Evolutionary conservation across 92 coral and sea anemone species (phyloP).

Genomic region (Micromussa lordhowensis): DNA sequence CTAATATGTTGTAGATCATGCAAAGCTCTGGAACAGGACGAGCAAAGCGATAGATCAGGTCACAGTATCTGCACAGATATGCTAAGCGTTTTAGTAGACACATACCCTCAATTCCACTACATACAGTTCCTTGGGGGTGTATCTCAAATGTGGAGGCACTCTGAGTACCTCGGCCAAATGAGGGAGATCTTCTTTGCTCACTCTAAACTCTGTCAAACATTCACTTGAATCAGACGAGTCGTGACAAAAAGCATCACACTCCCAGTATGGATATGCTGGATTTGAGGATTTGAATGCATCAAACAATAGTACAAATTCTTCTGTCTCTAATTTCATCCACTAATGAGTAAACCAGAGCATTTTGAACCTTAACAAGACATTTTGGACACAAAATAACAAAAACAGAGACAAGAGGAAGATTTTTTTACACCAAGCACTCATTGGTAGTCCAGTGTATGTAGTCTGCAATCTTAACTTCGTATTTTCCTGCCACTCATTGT

Average conservation of each 20-base stretch:
- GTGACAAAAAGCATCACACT: conserved; percentile 43
- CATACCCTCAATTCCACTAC: conserved; percentile 51
- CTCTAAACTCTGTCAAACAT: conserved; percentile 52
- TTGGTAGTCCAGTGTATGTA: neutral
- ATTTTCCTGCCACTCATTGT: too few species aligned
- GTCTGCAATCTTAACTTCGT: neutral
- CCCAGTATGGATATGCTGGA: conserved; percentile 56
- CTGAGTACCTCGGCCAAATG: conserved; percentile 29
- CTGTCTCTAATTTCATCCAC: conserved; percentile 46
- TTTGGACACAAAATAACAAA: too few species aligned
- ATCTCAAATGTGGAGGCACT: conserved; percentile 54
- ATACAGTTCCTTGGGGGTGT: conserved; percentile 60
- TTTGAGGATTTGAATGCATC: conserved; percentile 44
- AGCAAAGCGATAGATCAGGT: conserved; percentile 42
- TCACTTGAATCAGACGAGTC: conserved; percentile 35
- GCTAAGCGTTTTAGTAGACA: conserved; percentile 50
- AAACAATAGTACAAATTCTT: conserved; percentile 62
- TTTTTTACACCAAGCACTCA: too few species aligned
- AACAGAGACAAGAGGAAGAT: too few species aligned
- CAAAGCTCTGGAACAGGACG: conserved; percentile 58
- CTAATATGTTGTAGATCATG: conserved; percentile 23
- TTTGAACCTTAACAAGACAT: too few species aligned
- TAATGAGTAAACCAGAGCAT: conserved; percentile 30
- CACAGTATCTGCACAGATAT: conserved; percentile 53
- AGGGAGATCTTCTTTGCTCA: conserved; percentile 30